Percentiles rank a stretch among this genome's conserved stretches.
Evolutionary conservation across 2,797 vertebrate species (phyloP).

Genomic region (Anguilla anguilla): DNA sequence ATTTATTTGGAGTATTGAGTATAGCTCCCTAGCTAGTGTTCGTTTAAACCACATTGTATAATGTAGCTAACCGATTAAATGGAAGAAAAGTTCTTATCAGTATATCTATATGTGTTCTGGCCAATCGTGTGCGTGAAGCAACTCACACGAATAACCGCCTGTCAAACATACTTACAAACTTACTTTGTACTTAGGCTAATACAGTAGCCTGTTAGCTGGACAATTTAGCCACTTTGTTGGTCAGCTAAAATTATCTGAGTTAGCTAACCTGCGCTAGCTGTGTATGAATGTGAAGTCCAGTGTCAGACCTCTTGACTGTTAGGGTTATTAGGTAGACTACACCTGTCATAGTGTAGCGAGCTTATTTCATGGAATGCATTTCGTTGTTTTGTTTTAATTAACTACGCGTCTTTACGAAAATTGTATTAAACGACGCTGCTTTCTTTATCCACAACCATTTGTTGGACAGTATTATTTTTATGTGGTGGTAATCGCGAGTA

Average conservation of each 20-base stretch:
- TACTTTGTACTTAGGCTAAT: neutral
- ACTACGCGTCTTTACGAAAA: no score
- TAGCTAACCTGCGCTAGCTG: neutral
- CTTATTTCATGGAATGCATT: neutral
- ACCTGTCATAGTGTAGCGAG: neutral
- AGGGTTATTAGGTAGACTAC: neutral
- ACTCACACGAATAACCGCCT: neutral
- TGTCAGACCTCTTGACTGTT: neutral
- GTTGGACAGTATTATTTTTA: no score
- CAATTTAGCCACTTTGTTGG: neutral
- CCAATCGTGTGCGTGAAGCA: neutral
- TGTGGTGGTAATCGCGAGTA: no score
- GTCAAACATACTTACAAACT: neutral
- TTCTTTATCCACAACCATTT: no score
- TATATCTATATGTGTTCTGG: neutral
- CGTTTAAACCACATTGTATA: neutral
- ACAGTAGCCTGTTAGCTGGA: neutral
- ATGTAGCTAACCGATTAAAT: no score
- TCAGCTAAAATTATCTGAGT: neutral
- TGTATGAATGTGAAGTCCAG: neutral
- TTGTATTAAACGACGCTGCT: neutral
- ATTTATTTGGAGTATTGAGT: neutral
- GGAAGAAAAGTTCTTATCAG: neutral
- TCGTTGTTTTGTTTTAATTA: neutral
- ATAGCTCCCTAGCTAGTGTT: neutral